Evolutionary conservation across 1,140 invertebrate genomes (phyloP).

Genomic region (Yoshiicerus persimilis): DNA sequence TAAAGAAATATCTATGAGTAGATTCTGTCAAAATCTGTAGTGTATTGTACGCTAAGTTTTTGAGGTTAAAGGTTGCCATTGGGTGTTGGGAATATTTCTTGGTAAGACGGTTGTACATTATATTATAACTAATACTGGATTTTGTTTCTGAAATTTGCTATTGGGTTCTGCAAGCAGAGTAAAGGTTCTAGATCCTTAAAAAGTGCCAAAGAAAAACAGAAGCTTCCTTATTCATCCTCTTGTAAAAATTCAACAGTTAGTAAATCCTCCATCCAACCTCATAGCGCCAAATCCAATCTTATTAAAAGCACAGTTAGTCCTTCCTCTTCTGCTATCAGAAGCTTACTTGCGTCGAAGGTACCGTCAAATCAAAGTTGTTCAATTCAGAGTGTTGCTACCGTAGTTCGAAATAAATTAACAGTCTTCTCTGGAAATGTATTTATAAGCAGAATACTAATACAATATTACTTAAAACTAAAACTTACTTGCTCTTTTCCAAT

Average conservation of each 20-base stretch:
- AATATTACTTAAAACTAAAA: neutral
- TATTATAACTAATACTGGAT: neutral
- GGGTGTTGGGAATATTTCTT: neutral
- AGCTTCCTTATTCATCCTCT: neutral
- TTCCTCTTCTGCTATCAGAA: slow-evolving; percentile 47
- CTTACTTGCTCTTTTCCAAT: neutral
- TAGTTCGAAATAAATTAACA: neutral
- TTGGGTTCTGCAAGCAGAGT: neutral
- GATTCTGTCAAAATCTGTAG: too few relatives aligned
- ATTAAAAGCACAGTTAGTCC: slow-evolving; percentile 32
- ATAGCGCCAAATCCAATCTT: neutral
- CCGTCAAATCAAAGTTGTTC: neutral
- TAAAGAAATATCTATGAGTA: too few relatives aligned
- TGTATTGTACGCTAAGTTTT: too few relatives aligned
- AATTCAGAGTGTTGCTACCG: neutral
- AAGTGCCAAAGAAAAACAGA: neutral
- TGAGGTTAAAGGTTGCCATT: neutral
- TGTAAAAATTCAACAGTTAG: neutral
- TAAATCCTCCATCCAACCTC: neutral
- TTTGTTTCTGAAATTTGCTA: neutral
- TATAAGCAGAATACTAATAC: too few relatives aligned
- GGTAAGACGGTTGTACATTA: neutral
- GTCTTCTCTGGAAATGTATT: too few relatives aligned
- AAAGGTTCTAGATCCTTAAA: neutral
- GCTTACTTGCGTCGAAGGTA: slow-evolving; percentile 49